phyloP scores from a whole-genome alignment of 2,888 invertebrate genomes.

The Apamea sordens region DNA sequence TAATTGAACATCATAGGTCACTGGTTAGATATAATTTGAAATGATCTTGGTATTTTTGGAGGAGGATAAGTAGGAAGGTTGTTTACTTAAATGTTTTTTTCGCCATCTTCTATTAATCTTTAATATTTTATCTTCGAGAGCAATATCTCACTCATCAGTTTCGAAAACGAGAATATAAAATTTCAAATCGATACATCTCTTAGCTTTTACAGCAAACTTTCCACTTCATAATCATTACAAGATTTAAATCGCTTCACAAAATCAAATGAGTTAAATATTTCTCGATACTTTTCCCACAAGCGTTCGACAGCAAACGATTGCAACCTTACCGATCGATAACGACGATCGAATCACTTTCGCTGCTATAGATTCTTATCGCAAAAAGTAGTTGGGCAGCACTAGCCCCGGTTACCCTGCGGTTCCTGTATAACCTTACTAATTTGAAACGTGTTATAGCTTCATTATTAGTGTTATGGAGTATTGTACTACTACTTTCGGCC shows the following conservation, averaged over 20 bases:
- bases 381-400: slow-evolving; percentile 77
- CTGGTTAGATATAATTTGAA: not conserved
- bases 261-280: slow-evolving; percentile 51
- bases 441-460: slow-evolving; percentile 34
- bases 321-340: slow-evolving; percentile 76
- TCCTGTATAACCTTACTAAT: slow-evolving; percentile 72
- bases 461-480: slow-evolving; percentile 33
- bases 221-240: slow-evolving; percentile 22
- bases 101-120: not conserved
- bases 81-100: not conserved
- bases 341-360: slow-evolving; percentile 86
- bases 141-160: not conserved
- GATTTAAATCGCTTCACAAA: slow-evolving; percentile 39
- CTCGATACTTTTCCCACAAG: slow-evolving; percentile 61
- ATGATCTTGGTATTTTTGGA: not conserved
- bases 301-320: slow-evolving; percentile 68
- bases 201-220: slow-evolving; percentile 24
- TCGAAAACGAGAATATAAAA: slow-evolving; percentile 10
- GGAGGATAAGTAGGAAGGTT: not conserved
- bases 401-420: slow-evolving; percentile 64
- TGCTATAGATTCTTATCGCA: slow-evolving; percentile 80
- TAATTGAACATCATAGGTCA: slow-evolving; percentile 16
- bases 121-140: not conserved
- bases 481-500: slow-evolving; percentile 68
- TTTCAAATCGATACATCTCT: not conserved